A percentile compares a stretch with the other conserved stretches of the same genome.
phyloP scores from a whole-genome alignment of 2,888 invertebrate genomes.

The Drosophila algonquin region DNA sequence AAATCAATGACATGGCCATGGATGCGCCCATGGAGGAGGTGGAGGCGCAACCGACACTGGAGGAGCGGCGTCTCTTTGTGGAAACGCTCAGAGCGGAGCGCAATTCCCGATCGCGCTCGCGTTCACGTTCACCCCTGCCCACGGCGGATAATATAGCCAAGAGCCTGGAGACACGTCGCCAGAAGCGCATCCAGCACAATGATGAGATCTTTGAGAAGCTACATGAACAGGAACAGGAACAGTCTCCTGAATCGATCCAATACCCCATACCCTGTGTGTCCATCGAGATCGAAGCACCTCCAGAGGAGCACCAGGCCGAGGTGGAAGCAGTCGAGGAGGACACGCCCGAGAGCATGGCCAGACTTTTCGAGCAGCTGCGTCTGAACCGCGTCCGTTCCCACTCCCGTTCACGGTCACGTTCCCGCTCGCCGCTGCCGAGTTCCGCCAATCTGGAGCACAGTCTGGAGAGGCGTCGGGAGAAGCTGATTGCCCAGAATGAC shows the following conservation, averaged over 20 bases:
- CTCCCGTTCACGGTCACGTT: slow-evolving; percentile 64
- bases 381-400: slow-evolving; percentile 62
- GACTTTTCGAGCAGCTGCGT: slow-evolving; percentile 66
- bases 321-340: slow-evolving; percentile 46
- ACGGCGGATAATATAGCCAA: slow-evolving; percentile 68
- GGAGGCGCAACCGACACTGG: slow-evolving; percentile 26
- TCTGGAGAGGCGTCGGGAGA: slow-evolving; percentile 62
- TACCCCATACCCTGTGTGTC: slow-evolving; percentile 38
- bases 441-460: slow-evolving; percentile 70
- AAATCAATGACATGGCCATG: slow-evolving; percentile 51
- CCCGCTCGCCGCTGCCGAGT: slow-evolving; percentile 66
- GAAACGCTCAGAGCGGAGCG: slow-evolving; percentile 57
- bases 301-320: background rate
- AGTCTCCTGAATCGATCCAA: background rate
- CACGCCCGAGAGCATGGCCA: slow-evolving; percentile 64
- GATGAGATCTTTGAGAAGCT: slow-evolving; percentile 59
- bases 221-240: slow-evolving; percentile 37
- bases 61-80: slow-evolving; percentile 61
- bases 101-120: slow-evolving; percentile 51
- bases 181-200: slow-evolving; percentile 63
- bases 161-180: slow-evolving; percentile 59
- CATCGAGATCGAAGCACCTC: slow-evolving; percentile 49
- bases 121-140: slow-evolving; percentile 70
- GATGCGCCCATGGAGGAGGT: slow-evolving; percentile 24
- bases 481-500: slow-evolving; percentile 73